phyloP scores from a whole-genome alignment of 2,888 invertebrate genomes.

The Colostygia pectinataria region DNA sequence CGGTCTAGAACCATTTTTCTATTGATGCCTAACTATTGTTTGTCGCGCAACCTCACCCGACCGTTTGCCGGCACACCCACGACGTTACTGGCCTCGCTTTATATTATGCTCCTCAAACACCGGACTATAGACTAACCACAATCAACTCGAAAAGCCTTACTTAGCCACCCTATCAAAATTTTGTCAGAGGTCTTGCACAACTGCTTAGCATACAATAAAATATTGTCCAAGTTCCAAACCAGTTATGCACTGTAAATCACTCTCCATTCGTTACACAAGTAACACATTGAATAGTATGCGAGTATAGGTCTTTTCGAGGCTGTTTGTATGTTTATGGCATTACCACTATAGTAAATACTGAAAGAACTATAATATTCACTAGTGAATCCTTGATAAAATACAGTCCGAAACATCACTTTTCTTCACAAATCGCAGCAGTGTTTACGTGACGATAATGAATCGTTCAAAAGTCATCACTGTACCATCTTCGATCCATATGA shows the following conservation, averaged over 20 bases:
- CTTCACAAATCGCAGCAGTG: constrained; percentile 1
- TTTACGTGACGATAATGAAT: constrained; percentile 4
- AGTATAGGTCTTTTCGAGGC: constrained; percentile 1
- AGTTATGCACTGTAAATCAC: too few species aligned
- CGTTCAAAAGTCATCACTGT: constrained; percentile 12
- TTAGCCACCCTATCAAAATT: neutral
- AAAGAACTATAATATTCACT: neutral
- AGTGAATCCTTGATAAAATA: constrained; percentile 1
- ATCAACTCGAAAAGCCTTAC: constrained; percentile 11
- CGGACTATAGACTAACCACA: neutral
- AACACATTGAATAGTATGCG: neutral
- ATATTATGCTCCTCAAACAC: constrained; percentile 11
- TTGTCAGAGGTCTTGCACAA: neutral
- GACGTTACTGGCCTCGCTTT: constrained; percentile 13
- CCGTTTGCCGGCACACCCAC: neutral
- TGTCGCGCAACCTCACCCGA: constrained; percentile 3
- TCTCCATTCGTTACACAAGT: too few species aligned
- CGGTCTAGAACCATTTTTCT: constrained; percentile 16
- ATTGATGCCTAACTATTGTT: constrained; percentile 5
- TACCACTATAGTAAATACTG: neutral
- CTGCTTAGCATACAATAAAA: neutral
- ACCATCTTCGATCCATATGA: constrained; percentile 2
- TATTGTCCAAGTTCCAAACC: neutral
- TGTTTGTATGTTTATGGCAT: too few species aligned
- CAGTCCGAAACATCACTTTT: constrained; percentile 12